Percentiles rank a stretch among this genome's conserved stretches.
Conservation (phyloP, 2,888 invertebrate genomes). For the Agrotis segetum region DNA sequence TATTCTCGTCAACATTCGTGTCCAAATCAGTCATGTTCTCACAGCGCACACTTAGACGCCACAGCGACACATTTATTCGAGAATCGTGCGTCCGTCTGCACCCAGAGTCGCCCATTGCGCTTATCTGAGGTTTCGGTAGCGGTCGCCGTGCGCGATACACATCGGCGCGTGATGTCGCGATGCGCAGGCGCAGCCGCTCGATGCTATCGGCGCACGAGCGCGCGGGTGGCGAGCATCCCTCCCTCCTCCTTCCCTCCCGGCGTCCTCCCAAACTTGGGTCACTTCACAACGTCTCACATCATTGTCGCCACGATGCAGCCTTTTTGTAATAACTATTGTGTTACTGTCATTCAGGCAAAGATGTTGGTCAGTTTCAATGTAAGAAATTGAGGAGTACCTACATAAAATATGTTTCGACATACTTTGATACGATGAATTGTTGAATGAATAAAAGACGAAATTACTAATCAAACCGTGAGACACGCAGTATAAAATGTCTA, state of each 20-base stretch:
- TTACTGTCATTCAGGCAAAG: neutral
- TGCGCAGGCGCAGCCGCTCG: slow-evolving; percentile 75
- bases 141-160: slow-evolving; percentile 75
- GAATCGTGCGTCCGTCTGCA: slow-evolving; percentile 81
- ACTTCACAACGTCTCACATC: slow-evolving; percentile 52
- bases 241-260: slow-evolving; percentile 35
- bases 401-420: neutral
- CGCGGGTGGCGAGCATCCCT: slow-evolving; percentile 65
- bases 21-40: slow-evolving; percentile 67
- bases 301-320: slow-evolving; percentile 37
- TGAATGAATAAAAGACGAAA: neutral
- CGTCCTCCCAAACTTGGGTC: slow-evolving; percentile 29
- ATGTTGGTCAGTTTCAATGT: neutral
- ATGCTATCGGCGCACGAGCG: slow-evolving; percentile 83
- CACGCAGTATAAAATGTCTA: slow-evolving; percentile 13
- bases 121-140: slow-evolving; percentile 77
- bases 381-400: neutral
- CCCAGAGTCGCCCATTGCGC: slow-evolving; percentile 69
- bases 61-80: slow-evolving; percentile 83
- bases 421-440: no score
- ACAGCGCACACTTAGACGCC: slow-evolving; percentile 67
- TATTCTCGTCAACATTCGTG: slow-evolving; percentile 60
- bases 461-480: neutral
- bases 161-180: slow-evolving; percentile 86
- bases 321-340: slow-evolving; percentile 28